Evolutionary conservation across 2,113 vertebrate species (phyloP).

Genomic region (Megaceryle maxima): DNA sequence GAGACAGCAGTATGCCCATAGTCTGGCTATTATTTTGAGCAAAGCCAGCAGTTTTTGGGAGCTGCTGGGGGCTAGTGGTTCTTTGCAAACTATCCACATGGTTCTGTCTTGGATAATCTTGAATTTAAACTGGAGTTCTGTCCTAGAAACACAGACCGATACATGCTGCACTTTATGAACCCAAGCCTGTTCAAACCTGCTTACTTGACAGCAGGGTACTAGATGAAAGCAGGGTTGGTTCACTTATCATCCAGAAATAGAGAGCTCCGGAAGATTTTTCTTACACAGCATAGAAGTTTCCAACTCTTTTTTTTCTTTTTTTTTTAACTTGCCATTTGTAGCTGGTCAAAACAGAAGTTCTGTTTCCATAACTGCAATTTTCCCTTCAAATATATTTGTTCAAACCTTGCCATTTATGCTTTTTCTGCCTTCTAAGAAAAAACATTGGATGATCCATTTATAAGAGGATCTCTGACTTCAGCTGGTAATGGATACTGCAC

Average conservation of each 20-base stretch:
- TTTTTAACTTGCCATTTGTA: slow-evolving; percentile 20
- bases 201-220: slow-evolving; percentile 24
- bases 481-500: slow-evolving; percentile 57
- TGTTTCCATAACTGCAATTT: background rate
- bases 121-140: slow-evolving; percentile 4
- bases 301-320: background rate
- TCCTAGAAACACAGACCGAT: background rate
- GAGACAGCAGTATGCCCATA: background rate
- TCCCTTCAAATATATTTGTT: slow-evolving; percentile 21
- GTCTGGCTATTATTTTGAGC: background rate
- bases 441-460: slow-evolving; percentile 20
- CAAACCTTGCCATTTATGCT: slow-evolving; percentile 41
- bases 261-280: slow-evolving; percentile 21
- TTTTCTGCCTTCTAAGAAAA: slow-evolving; percentile 49
- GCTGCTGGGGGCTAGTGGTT: background rate
- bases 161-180: background rate
- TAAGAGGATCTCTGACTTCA: slow-evolving; percentile 51
- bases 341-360: slow-evolving; percentile 24
- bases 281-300: background rate
- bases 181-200: background rate
- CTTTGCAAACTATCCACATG: background rate
- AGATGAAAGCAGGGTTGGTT: slow-evolving; percentile 28
- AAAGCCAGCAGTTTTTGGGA: background rate
- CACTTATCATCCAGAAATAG: slow-evolving; percentile 15
- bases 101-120: background rate